These are phyloP conservation scores for Petromus typicus DNA, from an alignment of 2,113 vertebrate genomes.

Conservation along the genomic window DNA sequence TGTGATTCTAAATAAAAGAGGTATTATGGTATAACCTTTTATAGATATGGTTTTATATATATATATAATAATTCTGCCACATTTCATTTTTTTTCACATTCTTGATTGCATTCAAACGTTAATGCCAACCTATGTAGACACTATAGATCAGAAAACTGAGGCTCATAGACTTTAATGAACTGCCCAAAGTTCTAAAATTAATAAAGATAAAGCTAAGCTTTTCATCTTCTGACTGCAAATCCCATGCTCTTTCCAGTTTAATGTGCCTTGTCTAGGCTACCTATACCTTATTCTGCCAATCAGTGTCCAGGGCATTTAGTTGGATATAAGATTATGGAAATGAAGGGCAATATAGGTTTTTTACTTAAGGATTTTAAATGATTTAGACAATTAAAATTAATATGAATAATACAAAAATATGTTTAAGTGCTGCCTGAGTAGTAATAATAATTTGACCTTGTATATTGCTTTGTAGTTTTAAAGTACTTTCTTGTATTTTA, in stretches of 20 bases:
- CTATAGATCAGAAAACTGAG: constrained; percentile 69
- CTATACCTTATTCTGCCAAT: background rate
- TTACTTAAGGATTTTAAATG: background rate
- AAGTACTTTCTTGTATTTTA: constrained; percentile 41
- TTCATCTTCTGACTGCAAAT: constrained; percentile 54
- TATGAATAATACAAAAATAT: background rate
- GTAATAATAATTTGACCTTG: constrained; percentile 12
- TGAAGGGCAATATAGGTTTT: constrained; percentile 31
- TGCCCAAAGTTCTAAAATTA: constrained; percentile 66
- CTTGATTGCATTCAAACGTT: constrained; percentile 1
- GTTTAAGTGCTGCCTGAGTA: constrained; percentile 27
- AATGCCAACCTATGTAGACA: constrained; percentile 4
- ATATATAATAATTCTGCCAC: constrained; percentile 28
- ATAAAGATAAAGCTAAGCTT: constrained; percentile 52
- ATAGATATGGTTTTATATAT: background rate
- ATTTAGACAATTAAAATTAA: constrained; percentile 26
- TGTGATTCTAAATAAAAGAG: constrained; percentile 60
- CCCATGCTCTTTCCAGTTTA: constrained; percentile 64
- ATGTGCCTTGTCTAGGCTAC: background rate
- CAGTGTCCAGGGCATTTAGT: constrained; percentile 9
- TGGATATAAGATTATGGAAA: constrained; percentile 54
- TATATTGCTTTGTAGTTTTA: constrained; percentile 28
- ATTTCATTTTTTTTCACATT: constrained; percentile 32
- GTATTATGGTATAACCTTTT: constrained; percentile 54
- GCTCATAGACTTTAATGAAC: constrained; percentile 74